Evolutionary conservation across 2,113 vertebrate genomes (phyloP).

Genomic region (Brachirus orientalis): DNA sequence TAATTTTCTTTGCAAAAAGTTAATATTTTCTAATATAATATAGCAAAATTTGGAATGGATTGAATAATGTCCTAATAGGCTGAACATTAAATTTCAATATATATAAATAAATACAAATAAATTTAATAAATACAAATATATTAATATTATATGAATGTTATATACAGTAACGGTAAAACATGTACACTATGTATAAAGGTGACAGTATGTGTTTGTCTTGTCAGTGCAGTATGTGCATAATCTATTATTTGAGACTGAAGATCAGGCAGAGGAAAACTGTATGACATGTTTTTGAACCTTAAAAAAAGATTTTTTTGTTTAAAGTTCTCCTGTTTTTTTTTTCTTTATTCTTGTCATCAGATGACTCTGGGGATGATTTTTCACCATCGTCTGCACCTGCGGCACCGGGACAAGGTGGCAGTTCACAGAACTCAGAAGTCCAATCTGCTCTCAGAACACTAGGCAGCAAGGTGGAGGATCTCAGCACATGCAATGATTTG

Average conservation of each 20-base stretch:
- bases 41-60: too few relatives aligned
- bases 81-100: too few relatives aligned
- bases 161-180: too few relatives aligned
- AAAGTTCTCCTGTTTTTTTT: neutral
- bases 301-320: neutral
- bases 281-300: neutral
- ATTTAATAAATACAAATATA: too few relatives aligned
- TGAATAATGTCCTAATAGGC: too few relatives aligned
- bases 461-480: slow-evolving; percentile 95
- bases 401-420: slow-evolving; percentile 64
- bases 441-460: slow-evolving; percentile 91
- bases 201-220: too few relatives aligned
- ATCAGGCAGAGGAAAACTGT: neutral
- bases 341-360: slow-evolving; percentile 64
- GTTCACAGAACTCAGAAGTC: slow-evolving; percentile 89
- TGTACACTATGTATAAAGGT: too few relatives aligned
- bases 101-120: too few relatives aligned
- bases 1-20: too few relatives aligned
- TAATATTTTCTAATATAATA: too few relatives aligned
- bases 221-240: too few relatives aligned
- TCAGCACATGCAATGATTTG: slow-evolving; percentile 96
- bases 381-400: slow-evolving; percentile 77
- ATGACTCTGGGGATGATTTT: slow-evolving; percentile 93
- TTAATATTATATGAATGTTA: too few relatives aligned
- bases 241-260: neutral